Evolutionary conservation across 1,140 invertebrate genomes (phyloP), one percentile per base, ranked within the genome.

Genomic region (Trigoniulus corallinus): DNA sequence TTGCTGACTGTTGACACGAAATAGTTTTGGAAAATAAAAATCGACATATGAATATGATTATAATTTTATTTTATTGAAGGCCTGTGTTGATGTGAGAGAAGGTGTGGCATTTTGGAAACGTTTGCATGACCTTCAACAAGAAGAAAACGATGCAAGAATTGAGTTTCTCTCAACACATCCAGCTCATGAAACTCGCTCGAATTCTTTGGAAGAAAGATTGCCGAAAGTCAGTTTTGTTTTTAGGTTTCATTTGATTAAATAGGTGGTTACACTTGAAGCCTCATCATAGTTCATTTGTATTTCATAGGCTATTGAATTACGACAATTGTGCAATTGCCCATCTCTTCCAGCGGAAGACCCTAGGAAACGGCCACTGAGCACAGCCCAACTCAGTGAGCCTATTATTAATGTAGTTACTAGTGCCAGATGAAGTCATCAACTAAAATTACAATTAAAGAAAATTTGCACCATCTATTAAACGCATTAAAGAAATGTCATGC

Each of bases 151-250:
- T 0, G 48, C 43, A 2, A 51, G 53, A 15, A 53, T 64, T 0
- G 73, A 74, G 56, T 75, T 70, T 64, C 55, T 80, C 22, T 78
- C 74, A 1, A 78, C 77, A 13, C 79, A 81, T 66, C 79, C 79
- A 2, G 60, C 63, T 52, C 67, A 73, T 61, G 70, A 67, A 4
- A 70, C 64, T 45, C 63, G 79, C 39, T 64, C 70, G 29, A 59
- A 68, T 42, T 56, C 63, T 24, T 56, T 79, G 1, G 68, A 76
- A 50, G 48, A 59, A 23, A 50, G 68, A 27, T 59, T 80, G 29
- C 62, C 68, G 7, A 54, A 67, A 54, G 74, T 70, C 57, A 25
- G 26, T 21, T 10, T 47, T 43, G n/a, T 45, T 44, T 4, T 50
- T 48, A 13, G 13, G 4, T 48, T 54, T 21, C 20, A 47, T 15